A percentile compares a stretch with the other conserved stretches of the same genome.
These are phyloP conservation scores for Picathartes gymnocephalus DNA, from an alignment of 2,113 vertebrate genomes.

Conservation along the genomic window DNA sequence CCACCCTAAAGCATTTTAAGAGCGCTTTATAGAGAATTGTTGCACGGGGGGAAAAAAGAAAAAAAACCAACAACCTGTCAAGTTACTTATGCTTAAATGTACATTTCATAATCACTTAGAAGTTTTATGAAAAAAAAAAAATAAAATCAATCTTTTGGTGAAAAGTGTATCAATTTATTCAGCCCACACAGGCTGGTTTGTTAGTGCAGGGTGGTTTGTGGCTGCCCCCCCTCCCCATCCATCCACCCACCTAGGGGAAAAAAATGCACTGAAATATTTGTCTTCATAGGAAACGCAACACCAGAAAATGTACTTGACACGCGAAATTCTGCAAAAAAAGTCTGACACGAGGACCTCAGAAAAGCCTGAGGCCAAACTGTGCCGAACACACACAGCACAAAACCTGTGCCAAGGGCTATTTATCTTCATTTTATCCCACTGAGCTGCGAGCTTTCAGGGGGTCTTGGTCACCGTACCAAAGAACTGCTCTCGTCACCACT, in stretches of 20 bases:
- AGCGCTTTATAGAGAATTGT: neutral
- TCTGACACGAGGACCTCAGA: neutral
- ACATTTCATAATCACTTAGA: neutral
- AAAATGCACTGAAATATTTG: slow-evolving; percentile 31
- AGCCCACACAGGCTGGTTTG: neutral
- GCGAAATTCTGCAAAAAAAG: neutral
- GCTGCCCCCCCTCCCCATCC: neutral
- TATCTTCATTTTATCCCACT: neutral
- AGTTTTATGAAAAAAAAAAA: neutral
- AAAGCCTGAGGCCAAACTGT: neutral
- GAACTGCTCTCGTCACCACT: neutral
- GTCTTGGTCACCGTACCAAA: neutral
- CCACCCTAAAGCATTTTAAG: neutral
- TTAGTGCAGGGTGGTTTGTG: neutral
- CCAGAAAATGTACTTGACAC: neutral
- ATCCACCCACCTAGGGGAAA: slow-evolving; percentile 2
- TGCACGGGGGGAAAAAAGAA: rapidly evolving
- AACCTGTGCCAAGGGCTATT: neutral
- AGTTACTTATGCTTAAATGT: neutral
- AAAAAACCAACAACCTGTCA: neutral
- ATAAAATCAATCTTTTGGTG: neutral
- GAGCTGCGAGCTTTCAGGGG: neutral
- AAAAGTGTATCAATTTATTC: neutral
- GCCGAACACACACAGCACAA: neutral
- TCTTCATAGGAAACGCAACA: neutral